These are phyloP conservation scores for Ophiodon elongatus DNA, from an alignment of 2,113 vertebrate species.

Conservation along the genomic window DNA sequence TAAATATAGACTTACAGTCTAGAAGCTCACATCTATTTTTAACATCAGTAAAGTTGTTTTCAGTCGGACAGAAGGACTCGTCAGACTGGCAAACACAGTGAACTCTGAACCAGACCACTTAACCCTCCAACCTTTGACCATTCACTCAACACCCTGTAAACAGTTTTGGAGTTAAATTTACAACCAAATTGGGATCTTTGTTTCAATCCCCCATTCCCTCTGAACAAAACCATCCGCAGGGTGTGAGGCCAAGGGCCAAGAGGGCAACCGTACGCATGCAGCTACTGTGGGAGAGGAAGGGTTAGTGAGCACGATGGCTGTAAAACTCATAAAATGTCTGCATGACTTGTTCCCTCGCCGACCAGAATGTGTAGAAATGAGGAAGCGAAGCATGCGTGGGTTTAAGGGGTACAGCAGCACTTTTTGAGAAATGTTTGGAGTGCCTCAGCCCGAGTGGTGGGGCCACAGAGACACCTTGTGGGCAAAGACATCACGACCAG, in stretches of 20 bases:
- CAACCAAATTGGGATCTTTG: background rate
- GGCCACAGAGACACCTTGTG: constrained; percentile 72
- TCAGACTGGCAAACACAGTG: constrained; percentile 40
- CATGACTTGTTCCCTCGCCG: background rate
- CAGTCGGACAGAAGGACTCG: background rate
- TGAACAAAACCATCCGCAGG: constrained; percentile 12
- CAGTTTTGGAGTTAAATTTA: background rate
- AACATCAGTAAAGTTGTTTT: background rate
- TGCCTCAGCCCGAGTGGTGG: constrained; percentile 34
- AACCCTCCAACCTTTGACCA: constrained; percentile 52
- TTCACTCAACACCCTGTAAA: constrained; percentile 44
- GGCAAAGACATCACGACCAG: constrained; percentile 26
- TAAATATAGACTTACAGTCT: too few species aligned
- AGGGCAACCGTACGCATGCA: constrained; percentile 37
- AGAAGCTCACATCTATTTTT: background rate
- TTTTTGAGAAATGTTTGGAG: constrained; percentile 1
- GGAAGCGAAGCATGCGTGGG: constrained; percentile 37
- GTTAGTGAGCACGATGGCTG: constrained; percentile 45
- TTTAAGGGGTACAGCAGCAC: background rate
- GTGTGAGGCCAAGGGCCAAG: constrained; percentile 54
- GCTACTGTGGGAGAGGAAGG: constrained; percentile 55
- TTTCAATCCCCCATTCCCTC: background rate
- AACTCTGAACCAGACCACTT: constrained; percentile 64
- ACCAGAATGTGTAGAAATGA: background rate
- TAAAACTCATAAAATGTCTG: constrained; percentile 35